Evolutionary conservation across 2,888 invertebrate species (phyloP).

Genomic region (Merodon equestris): DNA sequence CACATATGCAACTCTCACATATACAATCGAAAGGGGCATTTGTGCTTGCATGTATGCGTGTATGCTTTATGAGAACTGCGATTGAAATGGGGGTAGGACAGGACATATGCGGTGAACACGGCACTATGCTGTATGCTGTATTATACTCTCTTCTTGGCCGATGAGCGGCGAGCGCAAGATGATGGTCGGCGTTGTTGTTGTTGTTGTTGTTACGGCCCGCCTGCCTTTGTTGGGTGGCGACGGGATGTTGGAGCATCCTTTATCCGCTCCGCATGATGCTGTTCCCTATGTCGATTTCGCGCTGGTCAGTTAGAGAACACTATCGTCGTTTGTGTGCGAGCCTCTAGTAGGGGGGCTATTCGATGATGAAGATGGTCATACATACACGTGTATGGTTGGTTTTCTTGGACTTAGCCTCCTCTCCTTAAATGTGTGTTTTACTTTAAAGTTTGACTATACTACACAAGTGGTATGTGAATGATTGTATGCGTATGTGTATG

Average conservation of each 20-base stretch:
- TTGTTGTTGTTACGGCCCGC: background rate
- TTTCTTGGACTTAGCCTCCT: conserved; percentile 41
- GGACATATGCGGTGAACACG: conserved; percentile 47
- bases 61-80: conserved; percentile 22
- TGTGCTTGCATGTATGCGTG: conserved; percentile 36
- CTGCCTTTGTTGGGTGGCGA: conserved; percentile 15
- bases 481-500: conserved; percentile 3
- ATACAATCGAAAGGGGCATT: background rate
- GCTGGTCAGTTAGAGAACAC: conserved; percentile 59
- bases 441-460: conserved; percentile 57
- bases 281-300: conserved; percentile 48
- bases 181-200: conserved; percentile 22
- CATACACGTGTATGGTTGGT: conserved; percentile 37
- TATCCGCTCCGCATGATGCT: conserved; percentile 51
- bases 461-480: conserved; percentile 9
- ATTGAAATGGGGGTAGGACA: conserved; percentile 9
- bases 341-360: background rate
- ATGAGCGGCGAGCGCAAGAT: conserved; percentile 61
- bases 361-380: too few relatives aligned
- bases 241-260: conserved; percentile 49
- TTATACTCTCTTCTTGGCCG: conserved; percentile 52
- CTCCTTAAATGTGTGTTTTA: conserved; percentile 49
- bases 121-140: conserved; percentile 31
- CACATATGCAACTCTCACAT: conserved; percentile 25
- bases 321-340: background rate